Percentiles rank a stretch among this genome's conserved stretches.
Conservation (phyloP, 2,797 vertebrate species). For the Clarias platycephalus region DNA sequence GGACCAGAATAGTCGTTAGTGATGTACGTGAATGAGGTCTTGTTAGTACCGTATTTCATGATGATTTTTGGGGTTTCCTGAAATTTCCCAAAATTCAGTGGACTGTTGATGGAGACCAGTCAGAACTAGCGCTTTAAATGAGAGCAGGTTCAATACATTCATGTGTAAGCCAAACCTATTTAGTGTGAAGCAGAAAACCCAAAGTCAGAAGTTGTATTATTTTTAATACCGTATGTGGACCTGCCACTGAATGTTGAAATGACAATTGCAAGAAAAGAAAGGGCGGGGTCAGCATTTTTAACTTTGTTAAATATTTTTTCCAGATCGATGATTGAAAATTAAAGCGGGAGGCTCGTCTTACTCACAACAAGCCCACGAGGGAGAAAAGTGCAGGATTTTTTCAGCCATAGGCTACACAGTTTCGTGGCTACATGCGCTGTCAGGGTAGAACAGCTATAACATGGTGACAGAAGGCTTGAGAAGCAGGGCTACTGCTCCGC, state of each 20-base stretch:
- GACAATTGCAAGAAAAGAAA: too few species aligned
- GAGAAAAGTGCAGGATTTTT: neutral
- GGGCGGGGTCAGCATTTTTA: too few species aligned
- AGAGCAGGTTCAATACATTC: neutral
- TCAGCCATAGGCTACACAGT: neutral
- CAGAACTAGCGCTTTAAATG: neutral
- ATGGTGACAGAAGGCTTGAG: slow-evolving; percentile 51
- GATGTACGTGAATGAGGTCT: neutral
- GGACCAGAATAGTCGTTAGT: neutral
- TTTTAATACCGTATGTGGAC: neutral
- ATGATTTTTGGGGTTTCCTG: neutral
- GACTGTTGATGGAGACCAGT: neutral
- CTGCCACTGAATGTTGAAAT: too few species aligned
- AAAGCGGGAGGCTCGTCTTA: neutral
- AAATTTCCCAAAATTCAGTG: neutral
- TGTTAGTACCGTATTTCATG: neutral
- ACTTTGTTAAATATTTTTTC: neutral
- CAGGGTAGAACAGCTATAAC: slow-evolving; percentile 43
- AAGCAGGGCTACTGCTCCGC: slow-evolving; percentile 35
- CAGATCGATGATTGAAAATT: neutral
- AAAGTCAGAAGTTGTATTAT: neutral
- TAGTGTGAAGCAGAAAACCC: neutral
- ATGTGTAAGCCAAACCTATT: neutral
- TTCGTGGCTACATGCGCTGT: slow-evolving; percentile 10
- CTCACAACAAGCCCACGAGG: neutral